A percentile compares a stretch with the other conserved stretches of the same genome.
Conservation (phyloP, 1,140 invertebrate species). For the Lysiphlebus fabarum region DNA sequence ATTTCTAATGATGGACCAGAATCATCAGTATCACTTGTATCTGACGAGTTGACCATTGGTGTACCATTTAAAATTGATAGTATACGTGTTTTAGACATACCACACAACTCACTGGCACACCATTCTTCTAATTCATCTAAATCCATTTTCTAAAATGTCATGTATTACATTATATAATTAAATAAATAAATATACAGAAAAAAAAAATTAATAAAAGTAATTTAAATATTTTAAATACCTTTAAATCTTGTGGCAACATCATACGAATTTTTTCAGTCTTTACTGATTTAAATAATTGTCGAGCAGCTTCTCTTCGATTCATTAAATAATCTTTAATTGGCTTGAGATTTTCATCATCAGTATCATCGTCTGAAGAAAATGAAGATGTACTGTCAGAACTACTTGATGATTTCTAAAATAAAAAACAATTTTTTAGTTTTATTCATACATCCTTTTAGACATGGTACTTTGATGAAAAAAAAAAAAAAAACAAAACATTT, state of each 20-base stretch:
- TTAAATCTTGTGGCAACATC: constrained; percentile 51
- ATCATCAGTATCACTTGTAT: constrained; percentile 47
- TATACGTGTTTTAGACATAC: constrained; percentile 50
- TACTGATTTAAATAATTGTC: constrained; percentile 51
- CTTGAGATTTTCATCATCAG: constrained; percentile 46
- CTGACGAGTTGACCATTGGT: constrained; percentile 47
- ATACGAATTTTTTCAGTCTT: constrained; percentile 51
- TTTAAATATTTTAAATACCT: constrained; percentile 31
- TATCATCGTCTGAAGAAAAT: constrained; percentile 44
- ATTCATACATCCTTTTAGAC: too few relatives aligned
- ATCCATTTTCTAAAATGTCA: constrained; percentile 40
- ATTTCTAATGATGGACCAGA: constrained; percentile 52
- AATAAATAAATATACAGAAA: too few relatives aligned
- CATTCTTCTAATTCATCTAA: constrained; percentile 46
- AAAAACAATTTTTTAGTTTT: not conserved
- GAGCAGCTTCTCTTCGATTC: constrained; percentile 43
- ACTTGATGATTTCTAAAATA: constrained; percentile 26
- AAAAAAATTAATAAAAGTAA: not conserved
- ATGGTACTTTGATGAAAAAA: too few relatives aligned
- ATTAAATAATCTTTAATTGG: constrained; percentile 50
- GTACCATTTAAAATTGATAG: constrained; percentile 46
- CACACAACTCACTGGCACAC: constrained; percentile 50
- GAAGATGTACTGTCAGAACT: constrained; percentile 36
- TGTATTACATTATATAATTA: too few relatives aligned
- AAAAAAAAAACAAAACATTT: too few relatives aligned